A percentile compares a stretch with the other conserved stretches of the same genome.
These are phyloP conservation scores for Aphodius granarius DNA, from an alignment of 2,888 invertebrate genomes.

Conservation along the genomic window DNA sequence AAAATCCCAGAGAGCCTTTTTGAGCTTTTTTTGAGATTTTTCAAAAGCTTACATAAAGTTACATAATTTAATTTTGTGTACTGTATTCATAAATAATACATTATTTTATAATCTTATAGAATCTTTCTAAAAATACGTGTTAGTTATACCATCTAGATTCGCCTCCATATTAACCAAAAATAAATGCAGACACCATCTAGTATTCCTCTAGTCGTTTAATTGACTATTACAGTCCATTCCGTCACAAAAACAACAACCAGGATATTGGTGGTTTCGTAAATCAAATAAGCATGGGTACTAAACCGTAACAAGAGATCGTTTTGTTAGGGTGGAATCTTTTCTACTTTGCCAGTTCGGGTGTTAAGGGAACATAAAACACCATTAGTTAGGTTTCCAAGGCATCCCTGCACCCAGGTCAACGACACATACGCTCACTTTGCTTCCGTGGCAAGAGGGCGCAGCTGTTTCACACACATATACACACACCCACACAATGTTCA, in stretches of 20 bases:
- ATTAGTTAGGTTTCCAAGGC: conserved; percentile 33
- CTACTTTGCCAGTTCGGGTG: conserved; percentile 36
- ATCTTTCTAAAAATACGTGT: too few relatives aligned
- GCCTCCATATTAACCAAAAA: too few relatives aligned
- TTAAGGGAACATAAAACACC: conserved; percentile 37
- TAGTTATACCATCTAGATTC: too few relatives aligned
- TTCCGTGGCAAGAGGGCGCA: neutral
- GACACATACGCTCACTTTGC: conserved; percentile 2
- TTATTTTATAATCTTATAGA: too few relatives aligned
- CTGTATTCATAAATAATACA: too few relatives aligned
- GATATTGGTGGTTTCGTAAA: conserved; percentile 16
- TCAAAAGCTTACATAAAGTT: too few relatives aligned
- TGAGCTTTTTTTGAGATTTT: too few relatives aligned
- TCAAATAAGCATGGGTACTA: conserved; percentile 18
- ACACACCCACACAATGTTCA: neutral
- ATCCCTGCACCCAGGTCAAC: conserved; percentile 21
- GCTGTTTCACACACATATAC: neutral
- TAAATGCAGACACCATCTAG: too few relatives aligned
- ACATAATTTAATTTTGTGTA: too few relatives aligned
- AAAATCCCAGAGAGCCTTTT: too few relatives aligned
- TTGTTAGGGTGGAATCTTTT: conserved; percentile 37
- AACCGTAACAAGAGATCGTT: conserved; percentile 36
- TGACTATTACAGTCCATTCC: too few relatives aligned
- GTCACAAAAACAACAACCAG: neutral
- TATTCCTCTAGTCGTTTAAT: too few relatives aligned